Base-by-base conservation (phyloP, 1,140 invertebrate species). In the Sycophaga agraensis region DNA sequence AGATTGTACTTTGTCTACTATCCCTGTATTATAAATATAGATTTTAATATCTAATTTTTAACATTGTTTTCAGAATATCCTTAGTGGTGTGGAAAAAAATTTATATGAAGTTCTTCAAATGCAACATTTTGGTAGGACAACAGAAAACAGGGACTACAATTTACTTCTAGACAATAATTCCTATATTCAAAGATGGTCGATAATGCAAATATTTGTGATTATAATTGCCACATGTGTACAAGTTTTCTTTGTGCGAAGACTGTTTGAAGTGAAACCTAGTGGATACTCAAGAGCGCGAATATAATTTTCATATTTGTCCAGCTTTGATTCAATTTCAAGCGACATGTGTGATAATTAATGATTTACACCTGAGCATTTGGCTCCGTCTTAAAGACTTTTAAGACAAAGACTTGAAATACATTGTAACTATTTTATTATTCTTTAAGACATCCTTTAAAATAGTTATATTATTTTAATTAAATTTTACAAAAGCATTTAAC, bases 101-200 rank as follows among this genome's bases (percentile, higher is more conserved):
- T 92, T 95, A 24, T 92, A 94, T 72, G 87, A 91, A 61, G 95
- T 95, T 81, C 72, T 91, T 5, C 90, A 91, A 68, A 88, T 87
- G 70, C 91, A 94, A 75, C 88, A 93, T 69, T 86, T 91, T 68
- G 88, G 87, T 21, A 78, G 91, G 66, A 88, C 89, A 57, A 84
- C 87, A 55, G 91, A 94, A 73, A 86, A 88, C 11, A 80, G 91
- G 57, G 93, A 95, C 76, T 89, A 87, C 69, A 93, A 93, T 75
- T 75, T 96, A 45, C 79, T 96, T 8, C 67, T 86, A 21, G 89
- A 89, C 66, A 97, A 97, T 75, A 93, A 95, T 73, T 79, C 79
- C 4, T 96, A 96, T 75, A 89, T 97, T 4, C 85, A 91, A 66
- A 87, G 85, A 48, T 96, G 93, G 92, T 96, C 94, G 0, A 69